Evolutionary conservation across 2,797 vertebrate genomes (phyloP), one percentile per base, ranked within the genome.

Genomic region (Cryptoprocta ferox): DNA sequence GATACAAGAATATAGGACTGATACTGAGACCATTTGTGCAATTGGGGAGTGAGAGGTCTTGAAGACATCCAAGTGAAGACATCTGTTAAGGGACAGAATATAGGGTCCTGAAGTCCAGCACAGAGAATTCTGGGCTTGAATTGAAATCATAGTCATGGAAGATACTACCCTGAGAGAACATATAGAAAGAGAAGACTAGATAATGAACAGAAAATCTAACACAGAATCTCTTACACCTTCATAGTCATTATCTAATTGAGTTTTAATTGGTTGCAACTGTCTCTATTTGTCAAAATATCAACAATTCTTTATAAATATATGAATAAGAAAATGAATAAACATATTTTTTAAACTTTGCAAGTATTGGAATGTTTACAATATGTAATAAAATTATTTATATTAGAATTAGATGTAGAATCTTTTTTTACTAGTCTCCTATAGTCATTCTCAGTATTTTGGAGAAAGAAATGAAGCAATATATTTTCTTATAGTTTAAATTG

Each of bases 401-500:
- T 26, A 59, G 15, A 96, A 83, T 35, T 76, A 66, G 50, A 68
- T 63, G 3, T 65, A 14, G 14, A 3, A 53, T 9, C 12, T 76
- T 16, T 95, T 95, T 93, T 90, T 76, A 68, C 19, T 42, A 37
- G 32, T 76, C 4, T 76, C 82, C 82, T 48, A 53, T 18, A 94
- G 12, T 35, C n/a, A 81, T n/a, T 39, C 1, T 39, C 73, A 88
- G 63, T 68, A 14, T 10, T 30, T 95, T 73, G 37, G 16, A 24
- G 63, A 63, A 32, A 70, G 56, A 91, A 93, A 56, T 70, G 15
- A 83, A 42, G 65, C n/a, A 35, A 37, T 59, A 12, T 26, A 63
- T 82, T 89, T 85, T 70, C 37, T 76, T n/a, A 16, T 11, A 56
- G 26, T 89, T 89, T 85, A 91, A 93, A 71, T 82, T 82, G 39